phyloP scores from a whole-genome alignment of 2,113 vertebrate genomes.

The Polypterus bichir region DNA sequence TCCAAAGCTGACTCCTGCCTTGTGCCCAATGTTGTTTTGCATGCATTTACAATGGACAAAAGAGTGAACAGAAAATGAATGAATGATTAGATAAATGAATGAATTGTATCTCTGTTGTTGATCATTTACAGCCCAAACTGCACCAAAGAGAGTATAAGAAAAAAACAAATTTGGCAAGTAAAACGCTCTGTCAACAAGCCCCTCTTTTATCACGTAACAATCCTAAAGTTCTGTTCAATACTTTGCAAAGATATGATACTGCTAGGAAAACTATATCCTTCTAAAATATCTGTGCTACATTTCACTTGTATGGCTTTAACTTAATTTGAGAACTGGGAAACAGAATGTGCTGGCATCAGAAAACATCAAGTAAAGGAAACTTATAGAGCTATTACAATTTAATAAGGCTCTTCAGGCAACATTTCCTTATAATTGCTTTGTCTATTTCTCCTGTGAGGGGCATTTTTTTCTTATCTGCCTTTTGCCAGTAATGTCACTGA shows the following conservation, averaged over 20 bases:
- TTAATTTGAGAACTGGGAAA: conserved; percentile 30
- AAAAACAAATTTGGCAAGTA: background rate
- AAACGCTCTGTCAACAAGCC: background rate
- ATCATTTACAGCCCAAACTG: too few species aligned
- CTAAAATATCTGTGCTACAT: too few species aligned
- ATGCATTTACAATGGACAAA: too few species aligned
- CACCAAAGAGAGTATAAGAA: too few species aligned
- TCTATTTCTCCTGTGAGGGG: conserved; percentile 33
- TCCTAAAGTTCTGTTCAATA: background rate
- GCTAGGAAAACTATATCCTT: too few species aligned
- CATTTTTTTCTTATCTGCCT: conserved; percentile 33
- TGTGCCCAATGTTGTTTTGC: too few species aligned
- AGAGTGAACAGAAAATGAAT: too few species aligned
- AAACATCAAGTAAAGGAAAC: conserved; percentile 31
- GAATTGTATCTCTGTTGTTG: too few species aligned
- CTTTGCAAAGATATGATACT: background rate
- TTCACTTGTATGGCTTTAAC: background rate
- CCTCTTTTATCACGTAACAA: too few species aligned
- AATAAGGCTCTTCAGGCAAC: conserved; percentile 34
- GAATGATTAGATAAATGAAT: too few species aligned
- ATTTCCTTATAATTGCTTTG: conserved; percentile 37
- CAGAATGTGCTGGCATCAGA: conserved; percentile 23
- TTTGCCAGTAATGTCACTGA: conserved; percentile 26
- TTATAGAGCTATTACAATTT: conserved; percentile 36
- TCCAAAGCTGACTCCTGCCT: too few species aligned